Base-by-base conservation (phyloP, 2,113 vertebrate genomes). In the Leptodactylus fuscus region DNA sequence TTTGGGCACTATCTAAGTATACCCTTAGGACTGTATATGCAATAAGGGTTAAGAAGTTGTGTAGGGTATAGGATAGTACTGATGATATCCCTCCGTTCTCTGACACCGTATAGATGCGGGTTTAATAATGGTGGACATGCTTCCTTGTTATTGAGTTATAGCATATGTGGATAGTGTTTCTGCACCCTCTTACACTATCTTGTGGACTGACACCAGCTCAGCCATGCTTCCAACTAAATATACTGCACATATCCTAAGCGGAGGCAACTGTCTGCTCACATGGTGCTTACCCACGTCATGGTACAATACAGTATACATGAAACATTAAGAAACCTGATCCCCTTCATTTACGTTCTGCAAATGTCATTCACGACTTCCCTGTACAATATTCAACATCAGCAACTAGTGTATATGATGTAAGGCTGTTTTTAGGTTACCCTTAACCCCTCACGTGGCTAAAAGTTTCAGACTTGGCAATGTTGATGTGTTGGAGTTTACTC, bases 261-360 rank as follows among this genome's bases (percentile, higher is more conserved):
- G n/a, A 77, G 48, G 18, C 49, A 12, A 36, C 16, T 22, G 34
- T 16, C n/a, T 44, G 24, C 46, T 32, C 73, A 16, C 44, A 51
- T 32, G 24, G 53, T 62, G 20, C 24, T 12, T 27, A 16, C 15
- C 24, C 27, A 80, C n/a, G 2, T 60, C 77, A 80, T 58, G 7
- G 51, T n/a, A 5, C 22, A 27, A 38, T 60, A n/a, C 32, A 16
- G 29, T 5, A 6, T 34, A 36, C 53, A 79, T 29, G 32, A 32
- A 41, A 77, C 74, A 51, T 29, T n/a, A 55, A 20, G 76, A 79
- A 79, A 58, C 15, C 6, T 10, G 55, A 80, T 80, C n/a, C n/a
- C 22, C 24, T 44, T 62, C 2, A 24, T 38, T 79, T 60, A 38
- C 51, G 27, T 53, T 78, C 18, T 20, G 20, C 11, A 32, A 77